phyloP scores from a whole-genome alignment of 1,140 invertebrate species.

The Mizuhopecten yessoensis region DNA sequence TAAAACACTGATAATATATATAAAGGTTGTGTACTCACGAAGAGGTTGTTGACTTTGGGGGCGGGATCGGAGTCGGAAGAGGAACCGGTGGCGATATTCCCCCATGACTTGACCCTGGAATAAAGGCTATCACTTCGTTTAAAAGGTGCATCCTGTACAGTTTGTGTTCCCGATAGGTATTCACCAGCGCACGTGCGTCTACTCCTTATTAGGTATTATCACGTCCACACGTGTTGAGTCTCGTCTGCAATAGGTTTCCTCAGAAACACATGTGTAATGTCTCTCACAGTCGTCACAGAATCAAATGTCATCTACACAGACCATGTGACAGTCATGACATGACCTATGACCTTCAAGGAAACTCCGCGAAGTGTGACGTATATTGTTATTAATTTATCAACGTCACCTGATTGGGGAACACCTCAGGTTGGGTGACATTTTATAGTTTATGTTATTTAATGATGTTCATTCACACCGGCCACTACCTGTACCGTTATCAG shows the following conservation, averaged over 20 bases:
- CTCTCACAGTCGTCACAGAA: background rate
- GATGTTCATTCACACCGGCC: background rate
- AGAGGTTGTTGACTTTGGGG: constrained; percentile 6
- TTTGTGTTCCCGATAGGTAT: no score
- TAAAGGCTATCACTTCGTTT: background rate
- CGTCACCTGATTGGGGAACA: background rate
- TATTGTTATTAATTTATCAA: constrained; percentile 5
- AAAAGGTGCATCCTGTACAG: background rate
- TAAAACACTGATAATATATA: background rate
- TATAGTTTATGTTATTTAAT: constrained; percentile 21
- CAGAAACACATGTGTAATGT: background rate
- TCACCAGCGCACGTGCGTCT: background rate
- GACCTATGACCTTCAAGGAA: background rate
- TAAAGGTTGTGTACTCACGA: background rate
- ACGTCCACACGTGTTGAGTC: background rate
- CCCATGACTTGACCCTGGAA: background rate
- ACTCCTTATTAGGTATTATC: background rate
- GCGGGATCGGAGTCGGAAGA: background rate
- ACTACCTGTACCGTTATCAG: background rate
- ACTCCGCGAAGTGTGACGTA: background rate
- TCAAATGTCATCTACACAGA: background rate
- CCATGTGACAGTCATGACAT: background rate
- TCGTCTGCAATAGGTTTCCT: background rate
- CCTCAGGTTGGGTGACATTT: background rate
- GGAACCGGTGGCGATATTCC: background rate